A percentile compares a stretch with the other conserved stretches of the same genome.
phyloP scores from a whole-genome alignment of 2,888 invertebrate species.

The Scaptomyza caliginosa region DNA sequence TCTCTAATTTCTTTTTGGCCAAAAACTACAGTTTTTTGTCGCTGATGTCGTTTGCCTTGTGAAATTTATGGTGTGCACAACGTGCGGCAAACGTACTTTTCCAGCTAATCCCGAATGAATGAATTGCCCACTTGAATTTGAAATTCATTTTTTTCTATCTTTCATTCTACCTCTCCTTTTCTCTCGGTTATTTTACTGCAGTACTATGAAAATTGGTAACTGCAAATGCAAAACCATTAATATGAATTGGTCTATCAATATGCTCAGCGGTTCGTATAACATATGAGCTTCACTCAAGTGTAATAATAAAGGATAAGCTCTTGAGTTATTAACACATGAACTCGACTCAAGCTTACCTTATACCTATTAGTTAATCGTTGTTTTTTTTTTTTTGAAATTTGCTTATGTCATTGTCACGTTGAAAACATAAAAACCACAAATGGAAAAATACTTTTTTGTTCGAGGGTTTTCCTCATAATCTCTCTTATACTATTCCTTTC shows the following conservation, averaged over 20 bases:
- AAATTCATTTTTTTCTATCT: constrained; percentile 1
- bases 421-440: background rate
- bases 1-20: constrained; percentile 43
- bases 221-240: constrained; percentile 53
- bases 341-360: too few species aligned
- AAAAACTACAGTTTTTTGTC: constrained; percentile 41
- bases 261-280: constrained; percentile 20
- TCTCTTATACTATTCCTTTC: constrained; percentile 2
- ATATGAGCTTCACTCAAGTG: background rate
- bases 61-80: constrained; percentile 67
- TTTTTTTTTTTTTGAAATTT: constrained; percentile 27
- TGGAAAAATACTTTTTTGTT: background rate
- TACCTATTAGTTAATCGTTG: too few species aligned
- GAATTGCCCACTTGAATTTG: constrained; percentile 65
- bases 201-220: background rate
- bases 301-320: too few species aligned
- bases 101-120: constrained; percentile 71
- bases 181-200: background rate
- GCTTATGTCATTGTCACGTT: constrained; percentile 47
- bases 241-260: constrained; percentile 66
- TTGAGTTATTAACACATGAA: too few species aligned
- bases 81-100: constrained; percentile 41
- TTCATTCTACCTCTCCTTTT: background rate
- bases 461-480: constrained; percentile 1
- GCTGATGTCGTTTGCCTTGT: constrained; percentile 43